These are phyloP conservation scores for Drosophila willistoni DNA, from an alignment of 1,140 invertebrate species.

Conservation along the genomic window DNA sequence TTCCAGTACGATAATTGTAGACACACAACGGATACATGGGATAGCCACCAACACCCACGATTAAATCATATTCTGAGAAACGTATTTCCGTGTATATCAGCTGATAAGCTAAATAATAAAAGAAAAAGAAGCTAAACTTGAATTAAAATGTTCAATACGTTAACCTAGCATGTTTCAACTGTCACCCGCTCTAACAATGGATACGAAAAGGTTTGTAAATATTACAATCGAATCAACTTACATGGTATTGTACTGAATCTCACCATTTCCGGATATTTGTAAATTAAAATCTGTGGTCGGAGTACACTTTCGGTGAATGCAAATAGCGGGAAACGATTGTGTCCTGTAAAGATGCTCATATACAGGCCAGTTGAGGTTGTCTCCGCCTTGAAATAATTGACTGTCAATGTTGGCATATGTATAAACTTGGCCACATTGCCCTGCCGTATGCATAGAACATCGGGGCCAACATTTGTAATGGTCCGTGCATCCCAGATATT, in stretches of 20 bases:
- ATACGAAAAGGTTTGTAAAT: too few relatives aligned
- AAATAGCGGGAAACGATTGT: slow-evolving; percentile 70
- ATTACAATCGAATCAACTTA: slow-evolving; percentile 34
- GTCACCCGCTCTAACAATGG: too few relatives aligned
- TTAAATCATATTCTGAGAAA: slow-evolving; percentile 61
- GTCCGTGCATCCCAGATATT: slow-evolving; percentile 44
- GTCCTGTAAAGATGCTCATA: slow-evolving; percentile 52
- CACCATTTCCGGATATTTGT: slow-evolving; percentile 67
- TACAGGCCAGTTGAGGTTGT: slow-evolving; percentile 50
- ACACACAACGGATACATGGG: slow-evolving; percentile 52
- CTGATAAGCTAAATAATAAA: neutral
- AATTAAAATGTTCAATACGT: neutral
- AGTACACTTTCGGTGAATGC: slow-evolving; percentile 61
- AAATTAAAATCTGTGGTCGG: slow-evolving; percentile 53
- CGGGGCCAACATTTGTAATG: slow-evolving; percentile 62
- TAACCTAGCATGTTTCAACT: too few relatives aligned
- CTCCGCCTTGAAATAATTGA: slow-evolving; percentile 63
- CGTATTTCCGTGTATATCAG: slow-evolving; percentile 44
- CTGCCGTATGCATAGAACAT: slow-evolving; percentile 57
- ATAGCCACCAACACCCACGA: slow-evolving; percentile 54
- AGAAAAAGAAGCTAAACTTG: neutral
- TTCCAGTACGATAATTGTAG: slow-evolving; percentile 63
- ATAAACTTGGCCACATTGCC: slow-evolving; percentile 59
- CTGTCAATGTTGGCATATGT: slow-evolving; percentile 46
- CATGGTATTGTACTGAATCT: slow-evolving; percentile 49